Conservation (phyloP, 1,140 invertebrate genomes). For the Sinonovacula constricta region DNA sequence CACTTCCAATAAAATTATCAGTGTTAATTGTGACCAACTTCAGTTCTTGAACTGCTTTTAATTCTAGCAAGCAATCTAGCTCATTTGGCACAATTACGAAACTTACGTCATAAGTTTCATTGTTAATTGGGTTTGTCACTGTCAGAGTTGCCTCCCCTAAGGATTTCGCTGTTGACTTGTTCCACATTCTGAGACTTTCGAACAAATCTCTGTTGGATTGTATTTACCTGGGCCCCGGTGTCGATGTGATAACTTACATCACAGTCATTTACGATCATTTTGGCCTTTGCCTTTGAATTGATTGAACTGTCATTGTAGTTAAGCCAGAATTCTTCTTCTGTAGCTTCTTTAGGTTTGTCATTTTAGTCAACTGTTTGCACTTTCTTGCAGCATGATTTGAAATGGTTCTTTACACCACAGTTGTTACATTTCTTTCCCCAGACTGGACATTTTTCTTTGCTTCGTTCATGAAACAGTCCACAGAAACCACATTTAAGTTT, state of each 20-base stretch:
- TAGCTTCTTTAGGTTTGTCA: not conserved
- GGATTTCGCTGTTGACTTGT: conserved; percentile 10
- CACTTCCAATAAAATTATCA: conserved; percentile 17
- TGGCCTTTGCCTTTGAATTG: conserved; percentile 5
- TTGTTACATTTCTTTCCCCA: conserved; percentile 18
- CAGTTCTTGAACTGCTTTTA: conserved; percentile 16
- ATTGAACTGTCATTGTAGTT: not conserved
- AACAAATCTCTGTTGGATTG: not conserved
- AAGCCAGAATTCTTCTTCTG: conserved; percentile 19
- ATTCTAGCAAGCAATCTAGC: conserved; percentile 19
- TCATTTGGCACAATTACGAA: conserved; percentile 19
- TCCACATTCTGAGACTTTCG: conserved; percentile 22
- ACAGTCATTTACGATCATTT: conserved; percentile 24
- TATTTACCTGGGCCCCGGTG: conserved; percentile 23
- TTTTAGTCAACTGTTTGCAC: not conserved
- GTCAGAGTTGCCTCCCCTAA: conserved; percentile 18
- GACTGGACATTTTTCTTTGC: conserved; percentile 7
- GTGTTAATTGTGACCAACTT: conserved; percentile 15
- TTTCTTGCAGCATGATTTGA: conserved; percentile 20
- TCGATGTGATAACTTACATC: conserved; percentile 30
- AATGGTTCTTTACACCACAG: conserved; percentile 8
- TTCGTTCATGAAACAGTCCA: not conserved
- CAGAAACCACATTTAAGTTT: not conserved
- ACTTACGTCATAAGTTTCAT: not conserved
- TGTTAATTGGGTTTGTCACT: conserved; percentile 17